Conservation (phyloP, 1,140 invertebrate species). For the Steinernema khuongi region DNA sequence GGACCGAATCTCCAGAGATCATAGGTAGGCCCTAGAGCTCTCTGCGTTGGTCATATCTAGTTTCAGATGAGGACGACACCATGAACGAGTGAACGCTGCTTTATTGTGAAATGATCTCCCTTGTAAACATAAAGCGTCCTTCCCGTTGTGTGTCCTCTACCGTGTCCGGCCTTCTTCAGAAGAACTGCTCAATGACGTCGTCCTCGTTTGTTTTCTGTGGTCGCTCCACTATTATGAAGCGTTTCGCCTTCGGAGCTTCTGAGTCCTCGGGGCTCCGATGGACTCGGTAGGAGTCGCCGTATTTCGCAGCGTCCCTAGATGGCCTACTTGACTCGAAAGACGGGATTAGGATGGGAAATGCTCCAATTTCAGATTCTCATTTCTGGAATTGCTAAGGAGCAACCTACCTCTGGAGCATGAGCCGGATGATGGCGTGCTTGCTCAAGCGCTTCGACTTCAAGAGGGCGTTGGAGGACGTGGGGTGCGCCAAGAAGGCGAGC, state of each 20-base stretch:
- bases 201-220: background rate
- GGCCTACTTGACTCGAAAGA: background rate
- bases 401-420: background rate
- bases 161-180: slow-evolving; percentile 10
- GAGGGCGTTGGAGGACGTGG: background rate
- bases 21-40: background rate
- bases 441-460: background rate
- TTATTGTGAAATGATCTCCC: background rate
- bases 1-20: background rate
- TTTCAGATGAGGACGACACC: slow-evolving; percentile 6
- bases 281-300: background rate
- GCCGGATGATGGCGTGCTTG: background rate
- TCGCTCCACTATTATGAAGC: slow-evolving; percentile 14
- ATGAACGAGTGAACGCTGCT: background rate
- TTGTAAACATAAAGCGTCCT: background rate
- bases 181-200: slow-evolving; percentile 8
- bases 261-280: background rate
- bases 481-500: background rate
- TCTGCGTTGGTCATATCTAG: background rate
- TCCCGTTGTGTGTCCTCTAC: background rate
- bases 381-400: background rate
- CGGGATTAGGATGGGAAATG: no score
- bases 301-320: background rate
- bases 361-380: no score
- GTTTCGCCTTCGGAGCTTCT: background rate